Evolutionary conservation across 2,888 invertebrate genomes (phyloP), one percentile per base, ranked within the genome.

Genomic region (Drosophila greeni): DNA sequence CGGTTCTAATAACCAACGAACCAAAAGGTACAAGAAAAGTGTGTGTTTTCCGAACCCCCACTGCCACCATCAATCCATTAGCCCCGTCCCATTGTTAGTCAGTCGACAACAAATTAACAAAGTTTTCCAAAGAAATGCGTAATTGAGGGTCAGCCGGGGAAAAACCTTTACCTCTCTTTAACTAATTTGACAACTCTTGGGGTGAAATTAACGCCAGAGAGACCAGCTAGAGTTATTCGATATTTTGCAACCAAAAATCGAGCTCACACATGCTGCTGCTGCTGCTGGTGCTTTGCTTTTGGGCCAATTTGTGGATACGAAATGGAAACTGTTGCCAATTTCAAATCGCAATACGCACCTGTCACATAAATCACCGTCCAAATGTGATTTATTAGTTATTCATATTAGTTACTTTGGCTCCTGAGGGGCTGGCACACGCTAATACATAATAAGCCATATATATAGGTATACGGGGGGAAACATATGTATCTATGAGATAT

Each of bases 351-450:
- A 80, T 80, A 80, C 79, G 79, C 79, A 80, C 79, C 79, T 80
- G 79, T 83, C 79, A 80, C 84, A 80, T 80, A 80, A 80, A 80
- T 80, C 79, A 83, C 76, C 68, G 76, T 73, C 73, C 67, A 64
- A 68, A 78, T 78, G 79, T 80, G 79, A 80, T 80, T 80, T 80
- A 80, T 80, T 80, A 83, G 83, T 78, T 81, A 80, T 80, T 83
- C 82, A 80, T 80, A 80, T 80, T 83, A 80, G 79, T 83, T 81
- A 68, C 67, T 55, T 70, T 58, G 65, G 52, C 65, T 70, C 70
- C 70, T 65, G 37, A 56, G 65, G 70, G 70, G 70, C 53, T 70
- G 65, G 34, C 49, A 69, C 62, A 70, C 56, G 75, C 75, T 75
- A 72, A 78, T 81, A 79, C 74, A 79, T 83, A 83, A 83, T 81